Evolutionary conservation across 2,797 vertebrate genomes (phyloP).

Genomic region (Danio aesculapii): DNA sequence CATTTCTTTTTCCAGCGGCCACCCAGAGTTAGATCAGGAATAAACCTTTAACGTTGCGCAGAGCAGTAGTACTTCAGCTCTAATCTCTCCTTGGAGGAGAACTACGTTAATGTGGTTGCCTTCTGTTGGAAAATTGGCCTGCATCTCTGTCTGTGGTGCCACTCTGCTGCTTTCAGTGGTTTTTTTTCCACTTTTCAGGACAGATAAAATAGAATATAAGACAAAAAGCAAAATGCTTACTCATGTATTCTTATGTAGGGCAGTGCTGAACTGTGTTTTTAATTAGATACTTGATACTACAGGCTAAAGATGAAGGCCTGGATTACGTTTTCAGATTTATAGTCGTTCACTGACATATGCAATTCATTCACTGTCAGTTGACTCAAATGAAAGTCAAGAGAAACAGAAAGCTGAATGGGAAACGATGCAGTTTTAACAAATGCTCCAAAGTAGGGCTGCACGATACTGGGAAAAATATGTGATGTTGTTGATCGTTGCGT

Average conservation of each 20-base stretch:
- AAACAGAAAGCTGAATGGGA: no score
- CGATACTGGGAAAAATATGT: no score
- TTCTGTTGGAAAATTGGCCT: constrained; percentile 64
- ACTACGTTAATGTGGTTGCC: constrained; percentile 61
- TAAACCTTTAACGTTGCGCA: constrained; percentile 19
- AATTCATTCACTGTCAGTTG: no score
- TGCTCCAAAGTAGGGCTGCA: no score
- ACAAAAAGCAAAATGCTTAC: constrained; percentile 12
- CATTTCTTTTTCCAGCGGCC: constrained; percentile 60
- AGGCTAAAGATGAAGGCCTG: neutral
- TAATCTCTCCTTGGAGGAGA: constrained; percentile 25
- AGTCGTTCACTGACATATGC: neutral
- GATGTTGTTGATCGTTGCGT: no score
- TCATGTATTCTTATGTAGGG: neutral
- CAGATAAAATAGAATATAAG: constrained; percentile 16
- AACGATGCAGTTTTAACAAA: no score
- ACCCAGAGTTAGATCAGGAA: constrained; percentile 53
- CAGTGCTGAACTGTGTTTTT: neutral
- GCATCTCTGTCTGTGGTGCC: constrained; percentile 50
- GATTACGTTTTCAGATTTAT: constrained; percentile 3
- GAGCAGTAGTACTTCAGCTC: constrained; percentile 14
- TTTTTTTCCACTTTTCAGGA: constrained; percentile 9
- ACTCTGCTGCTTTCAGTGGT: neutral
- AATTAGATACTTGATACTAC: neutral
- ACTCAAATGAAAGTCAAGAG: no score